phyloP scores from a whole-genome alignment of 2,888 invertebrate genomes.

The Cryptus armator region DNA sequence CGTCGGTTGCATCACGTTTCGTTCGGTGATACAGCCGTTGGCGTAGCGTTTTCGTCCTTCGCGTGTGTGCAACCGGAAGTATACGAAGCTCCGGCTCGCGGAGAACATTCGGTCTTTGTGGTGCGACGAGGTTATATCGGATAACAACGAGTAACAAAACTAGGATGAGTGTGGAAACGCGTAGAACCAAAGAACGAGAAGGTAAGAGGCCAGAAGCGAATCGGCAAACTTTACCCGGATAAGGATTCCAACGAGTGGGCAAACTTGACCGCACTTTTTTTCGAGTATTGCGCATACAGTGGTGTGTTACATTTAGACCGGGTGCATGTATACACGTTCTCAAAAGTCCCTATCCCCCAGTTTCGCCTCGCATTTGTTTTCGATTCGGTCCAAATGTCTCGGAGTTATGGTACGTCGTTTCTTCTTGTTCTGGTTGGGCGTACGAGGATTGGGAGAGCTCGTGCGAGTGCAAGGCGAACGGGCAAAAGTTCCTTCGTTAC shows the following conservation, averaged over 20 bases:
- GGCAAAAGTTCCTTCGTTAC: slow-evolving; percentile 48
- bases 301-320: neutral
- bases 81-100: slow-evolving; percentile 9
- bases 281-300: neutral
- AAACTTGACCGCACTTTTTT: slow-evolving; percentile 39
- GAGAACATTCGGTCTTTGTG: neutral
- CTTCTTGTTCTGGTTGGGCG: slow-evolving; percentile 35
- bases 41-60: slow-evolving; percentile 33
- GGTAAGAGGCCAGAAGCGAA: slow-evolving; percentile 1
- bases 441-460: slow-evolving; percentile 18
- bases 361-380: slow-evolving; percentile 29
- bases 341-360: neutral
- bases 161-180: neutral
- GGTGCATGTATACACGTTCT: neutral
- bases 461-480: slow-evolving; percentile 11
- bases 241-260: slow-evolving; percentile 26
- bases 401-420: slow-evolving; percentile 46
- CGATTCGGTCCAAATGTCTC: slow-evolving; percentile 39
- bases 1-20: neutral
- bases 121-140: slow-evolving; percentile 1
- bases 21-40: slow-evolving; percentile 20
- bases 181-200: slow-evolving; percentile 13
- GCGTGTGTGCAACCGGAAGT: slow-evolving; percentile 24
- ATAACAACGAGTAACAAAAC: slow-evolving; percentile 30
- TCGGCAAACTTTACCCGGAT: slow-evolving; percentile 37